Evolutionary conservation across 2,888 invertebrate genomes (phyloP).

Genomic region (Dynastes maya): DNA sequence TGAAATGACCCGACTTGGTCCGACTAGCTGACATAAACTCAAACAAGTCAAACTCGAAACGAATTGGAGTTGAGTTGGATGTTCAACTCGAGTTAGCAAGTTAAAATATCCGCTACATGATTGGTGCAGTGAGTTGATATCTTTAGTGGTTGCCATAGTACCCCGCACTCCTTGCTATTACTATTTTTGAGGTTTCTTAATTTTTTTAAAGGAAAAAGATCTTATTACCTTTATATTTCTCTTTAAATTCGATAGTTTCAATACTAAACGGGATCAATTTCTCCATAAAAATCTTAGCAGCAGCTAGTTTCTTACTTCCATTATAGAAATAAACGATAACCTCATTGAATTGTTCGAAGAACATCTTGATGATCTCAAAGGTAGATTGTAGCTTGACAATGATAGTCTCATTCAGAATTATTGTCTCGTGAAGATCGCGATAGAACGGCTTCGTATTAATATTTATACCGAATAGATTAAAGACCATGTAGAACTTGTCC

Average conservation of each 20-base stretch:
- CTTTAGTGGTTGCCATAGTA: no score
- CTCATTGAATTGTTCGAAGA: constrained; percentile 61
- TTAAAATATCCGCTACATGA: no score
- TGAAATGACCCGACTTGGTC: no score
- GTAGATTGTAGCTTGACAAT: constrained; percentile 63
- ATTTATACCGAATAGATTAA: constrained; percentile 65
- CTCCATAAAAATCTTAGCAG: constrained; percentile 61
- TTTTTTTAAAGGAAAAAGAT: no score
- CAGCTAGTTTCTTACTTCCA: constrained; percentile 63
- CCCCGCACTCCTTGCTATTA: no score
- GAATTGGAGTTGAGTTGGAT: no score
- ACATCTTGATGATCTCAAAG: constrained; percentile 61
- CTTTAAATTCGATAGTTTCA: constrained; percentile 48
- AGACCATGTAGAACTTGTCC: constrained; percentile 63
- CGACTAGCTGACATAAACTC: no score
- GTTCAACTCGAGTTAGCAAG: no score
- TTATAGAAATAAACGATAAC: constrained; percentile 63
- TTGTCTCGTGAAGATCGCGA: constrained; percentile 63
- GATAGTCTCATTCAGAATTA: constrained; percentile 66
- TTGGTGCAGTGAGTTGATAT: no score
- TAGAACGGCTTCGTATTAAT: constrained; percentile 67
- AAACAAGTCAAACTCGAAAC: no score
- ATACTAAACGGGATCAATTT: constrained; percentile 54
- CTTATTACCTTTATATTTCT: constrained; percentile 35
- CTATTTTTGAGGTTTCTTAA: no score